Base-by-base conservation (phyloP, 2,888 invertebrate genomes). In the Netelia inedita region DNA sequence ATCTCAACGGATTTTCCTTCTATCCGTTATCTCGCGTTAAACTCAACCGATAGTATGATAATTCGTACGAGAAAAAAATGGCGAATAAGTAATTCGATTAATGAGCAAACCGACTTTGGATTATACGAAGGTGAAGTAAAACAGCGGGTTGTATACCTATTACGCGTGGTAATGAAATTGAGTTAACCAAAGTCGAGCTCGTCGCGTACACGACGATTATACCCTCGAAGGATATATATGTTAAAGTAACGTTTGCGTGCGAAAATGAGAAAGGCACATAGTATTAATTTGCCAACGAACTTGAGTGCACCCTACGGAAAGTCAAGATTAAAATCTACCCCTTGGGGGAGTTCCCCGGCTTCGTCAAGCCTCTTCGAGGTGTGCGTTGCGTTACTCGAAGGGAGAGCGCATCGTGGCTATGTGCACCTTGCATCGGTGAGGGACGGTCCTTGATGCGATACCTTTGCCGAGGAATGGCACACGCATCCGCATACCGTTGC, bases 301-400 rank as follows among this genome's bases (percentile, higher is more conserved):
- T 71, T 71, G 66, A 41, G 57, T 59, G 28, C 65, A 65, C 41
- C 63, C 63, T 78, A 57, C 55, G 53, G 53, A 63, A 23, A 57
- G 73, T 41, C 55, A 57, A 74, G 85, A 85, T 85, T 55, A 66
- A 65, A 50, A 85, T 85, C 85, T 85, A 85, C 85, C 85, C 85
- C 59, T 82, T 71, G 71, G 85, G 78, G 85, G 78, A 79, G 50
- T 81, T 71, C 50, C 79, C 16, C 23, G 21, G 68, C 63, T 19
- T 28, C 59, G 46, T 72, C 59, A 43, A 23, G 61, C 11, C 28
- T 79, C 73, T 57, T 35, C 23, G 11, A 11, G 10, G 55, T 59
- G 21, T 43, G 57, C 19, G 23, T 57, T 57, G 23, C 66, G 61
- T 72, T 57, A 21, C 43, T 75, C 73, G 46, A 46, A 57, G 68